Evolutionary conservation across 2,113 vertebrate genomes (phyloP).

Genomic region (Anolis sagrei): DNA sequence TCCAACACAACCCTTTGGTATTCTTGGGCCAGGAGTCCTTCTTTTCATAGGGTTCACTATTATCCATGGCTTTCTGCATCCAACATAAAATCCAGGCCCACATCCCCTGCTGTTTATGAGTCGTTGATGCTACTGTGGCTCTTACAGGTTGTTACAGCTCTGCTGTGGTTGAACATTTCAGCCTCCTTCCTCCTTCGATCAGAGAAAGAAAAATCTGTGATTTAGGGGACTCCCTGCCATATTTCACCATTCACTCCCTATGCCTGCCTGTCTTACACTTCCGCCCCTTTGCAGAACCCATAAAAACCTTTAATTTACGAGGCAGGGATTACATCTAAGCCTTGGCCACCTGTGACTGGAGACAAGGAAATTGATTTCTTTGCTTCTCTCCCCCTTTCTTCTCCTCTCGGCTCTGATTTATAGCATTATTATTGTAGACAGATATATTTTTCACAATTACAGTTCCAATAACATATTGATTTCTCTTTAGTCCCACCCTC

Average conservation of each 20-base stretch:
- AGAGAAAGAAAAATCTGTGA: background rate
- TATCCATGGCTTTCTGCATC: too few species aligned
- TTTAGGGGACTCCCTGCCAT: fast-evolving
- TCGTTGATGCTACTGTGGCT: too few species aligned
- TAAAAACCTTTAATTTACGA: conserved; percentile 46
- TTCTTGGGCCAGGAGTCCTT: too few species aligned
- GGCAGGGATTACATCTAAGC: conserved; percentile 40
- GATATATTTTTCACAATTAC: conserved; percentile 56
- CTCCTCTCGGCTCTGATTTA: conserved; percentile 42
- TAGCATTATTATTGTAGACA: conserved; percentile 52
- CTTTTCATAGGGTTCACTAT: too few species aligned
- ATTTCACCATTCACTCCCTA: background rate
- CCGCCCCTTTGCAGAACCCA: conserved; percentile 17
- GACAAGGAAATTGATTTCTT: conserved; percentile 54
- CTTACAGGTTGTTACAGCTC: background rate
- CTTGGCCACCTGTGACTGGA: background rate
- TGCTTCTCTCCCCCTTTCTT: background rate
- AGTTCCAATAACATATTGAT: conserved; percentile 61
- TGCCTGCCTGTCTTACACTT: background rate
- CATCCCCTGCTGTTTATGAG: too few species aligned
- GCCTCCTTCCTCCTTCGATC: background rate
- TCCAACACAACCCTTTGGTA: too few species aligned
- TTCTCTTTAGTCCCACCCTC: background rate
- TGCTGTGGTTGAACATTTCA: background rate
- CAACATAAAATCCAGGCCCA: too few species aligned